Conservation (phyloP, 2,888 invertebrate species). For the Hirtodrosophila histrioides region DNA sequence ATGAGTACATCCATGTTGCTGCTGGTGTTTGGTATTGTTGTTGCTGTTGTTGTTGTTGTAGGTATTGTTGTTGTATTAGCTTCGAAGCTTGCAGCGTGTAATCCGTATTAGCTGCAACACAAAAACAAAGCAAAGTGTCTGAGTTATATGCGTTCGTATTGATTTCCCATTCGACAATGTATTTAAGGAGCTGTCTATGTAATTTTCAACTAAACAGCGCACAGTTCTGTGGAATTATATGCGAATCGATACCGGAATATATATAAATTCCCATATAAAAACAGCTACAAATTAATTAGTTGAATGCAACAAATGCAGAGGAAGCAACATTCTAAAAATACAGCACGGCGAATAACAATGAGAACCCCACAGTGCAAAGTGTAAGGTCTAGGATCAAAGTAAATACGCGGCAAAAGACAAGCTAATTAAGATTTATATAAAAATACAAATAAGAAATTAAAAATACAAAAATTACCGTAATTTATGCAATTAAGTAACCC, state of each 20-base stretch:
- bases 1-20: constrained; percentile 80
- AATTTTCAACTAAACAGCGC: too few species aligned
- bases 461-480: constrained; percentile 12
- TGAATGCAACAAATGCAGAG: constrained; percentile 2
- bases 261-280: constrained; percentile 2
- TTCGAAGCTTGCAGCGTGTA: too few species aligned
- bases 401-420: constrained; percentile 11
- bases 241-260: constrained; percentile 11
- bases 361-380: too few species aligned
- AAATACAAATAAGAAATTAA: background rate
- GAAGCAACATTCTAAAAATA: constrained; percentile 12
- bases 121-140: too few species aligned
- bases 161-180: too few species aligned
- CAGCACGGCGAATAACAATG: background rate
- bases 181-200: too few species aligned
- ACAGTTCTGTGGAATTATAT: background rate
- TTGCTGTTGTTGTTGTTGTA: constrained; percentile 19
- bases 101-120: too few species aligned
- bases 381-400: background rate
- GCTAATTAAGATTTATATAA: constrained; percentile 23
- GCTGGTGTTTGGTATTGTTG: constrained; percentile 16
- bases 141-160: too few species aligned
- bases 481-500: constrained; percentile 33
- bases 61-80: background rate
- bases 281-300: constrained; percentile 3